phyloP scores from a whole-genome alignment of 2,888 invertebrate species.

The Watsonalla cultraria region DNA sequence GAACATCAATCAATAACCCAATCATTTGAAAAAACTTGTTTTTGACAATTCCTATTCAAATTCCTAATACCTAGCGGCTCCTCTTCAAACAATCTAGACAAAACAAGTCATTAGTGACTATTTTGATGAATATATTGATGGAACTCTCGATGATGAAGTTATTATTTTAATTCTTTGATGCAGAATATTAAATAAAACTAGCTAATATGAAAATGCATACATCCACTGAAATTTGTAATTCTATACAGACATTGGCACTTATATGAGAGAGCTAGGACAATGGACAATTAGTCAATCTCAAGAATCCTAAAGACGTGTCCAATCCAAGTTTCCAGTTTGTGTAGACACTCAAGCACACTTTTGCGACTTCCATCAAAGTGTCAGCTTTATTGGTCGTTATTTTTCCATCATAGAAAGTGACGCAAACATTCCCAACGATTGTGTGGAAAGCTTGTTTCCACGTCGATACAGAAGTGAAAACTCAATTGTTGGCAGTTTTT shows the following conservation, averaged over 20 bases:
- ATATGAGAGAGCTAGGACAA: slow-evolving; percentile 29
- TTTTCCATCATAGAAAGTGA: slow-evolving; percentile 53
- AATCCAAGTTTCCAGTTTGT: slow-evolving; percentile 15
- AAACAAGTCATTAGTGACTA: background rate
- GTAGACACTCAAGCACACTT: slow-evolving; percentile 10
- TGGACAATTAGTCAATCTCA: slow-evolving; percentile 40
- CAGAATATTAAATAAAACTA: background rate
- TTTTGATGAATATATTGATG: too few species aligned
- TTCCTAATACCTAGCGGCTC: background rate
- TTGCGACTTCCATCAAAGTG: slow-evolving; percentile 4
- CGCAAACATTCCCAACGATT: slow-evolving; percentile 48
- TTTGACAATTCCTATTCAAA: background rate
- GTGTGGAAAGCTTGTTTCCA: slow-evolving; percentile 51
- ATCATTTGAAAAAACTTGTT: background rate
- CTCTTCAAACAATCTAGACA: background rate
- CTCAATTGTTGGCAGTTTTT: slow-evolving; percentile 23
- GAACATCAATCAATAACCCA: background rate
- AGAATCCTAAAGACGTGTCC: slow-evolving; percentile 43
- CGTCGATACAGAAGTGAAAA: slow-evolving; percentile 50
- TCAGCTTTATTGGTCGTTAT: slow-evolving; percentile 26
- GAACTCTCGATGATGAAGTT: background rate
- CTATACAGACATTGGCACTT: slow-evolving; percentile 15
- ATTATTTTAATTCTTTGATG: background rate
- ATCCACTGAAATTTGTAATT: background rate
- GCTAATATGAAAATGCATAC: background rate